Evolutionary conservation across 2,888 invertebrate species (phyloP), one percentile per base, ranked within the genome.

Genomic region (Liodrosophila aerea): DNA sequence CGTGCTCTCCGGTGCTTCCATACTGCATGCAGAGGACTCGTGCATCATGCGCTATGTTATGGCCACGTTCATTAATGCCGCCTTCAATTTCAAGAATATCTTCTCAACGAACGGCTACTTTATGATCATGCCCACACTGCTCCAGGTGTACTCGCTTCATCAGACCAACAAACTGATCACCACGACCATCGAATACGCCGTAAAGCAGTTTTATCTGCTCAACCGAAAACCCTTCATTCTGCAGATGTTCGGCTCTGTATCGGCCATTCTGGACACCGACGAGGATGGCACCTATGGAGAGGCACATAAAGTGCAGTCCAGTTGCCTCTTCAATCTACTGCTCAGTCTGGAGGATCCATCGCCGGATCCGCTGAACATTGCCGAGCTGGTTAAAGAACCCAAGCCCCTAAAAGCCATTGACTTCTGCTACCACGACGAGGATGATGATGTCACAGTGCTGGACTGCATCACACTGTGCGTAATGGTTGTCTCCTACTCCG

Each of bases 391-490:
- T 0, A 98, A 97, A 89, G 97, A 95, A 85, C 96, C 96, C 12
- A 96, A 96, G 77, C 97, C 97, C 0, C 91, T 98, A 11, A 96
- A 97, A 88, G 97, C 98, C 0, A 95, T 98, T 49, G 99, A 99
- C 91, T 98, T 99, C 90, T 99, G 99, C 89, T 99, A 99, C 89
- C 95, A 98, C 74, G 98, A 99, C 88, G 99, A 99, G 87, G 95
- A 97, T 47, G 98, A 98, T 89, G 97, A 97, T 92, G 98, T 99
- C 49, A 97, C 96, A 7, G 96, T 99, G 5, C 91, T 99, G 63
- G 99, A 99, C 88, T 98, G 98, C 78, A 97, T 99, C 87, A 98
- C 98, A n/a, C 93, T 99, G 52, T 99, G 99, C 88, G 98, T 99
- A 0, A 99, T 99, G 94, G 99, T 99, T 0, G 97, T 99, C 4